phyloP scores from a whole-genome alignment of 2,113 vertebrate species.

The Felis catus region F.catus_Fca126_mat1.0 CM031415.1:195657001-195657500 shows the following conservation, averaged over 20 bases:
- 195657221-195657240: not conserved
- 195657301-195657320: not conserved
- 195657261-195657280: not conserved
- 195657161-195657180: not conserved
- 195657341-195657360: not conserved
- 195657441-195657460: not conserved
- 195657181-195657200: not conserved
- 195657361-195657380: not conserved
- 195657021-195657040: not conserved
- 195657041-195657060: not conserved
- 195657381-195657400: too few species aligned
- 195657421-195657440: not conserved
- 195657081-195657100: not conserved
- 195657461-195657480: not conserved
- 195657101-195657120: not conserved
- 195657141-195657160: not conserved
- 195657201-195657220: not conserved
- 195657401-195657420: not conserved
- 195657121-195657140: not conserved
- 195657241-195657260: not conserved
- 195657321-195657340: not conserved
- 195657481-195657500: not conserved
- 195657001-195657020: not conserved
- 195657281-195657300: not conserved
- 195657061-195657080: not conserved